These are phyloP conservation scores for Parelbella ahira DNA, from an alignment of 2,888 invertebrate genomes.

Conservation along the genomic window DNA sequence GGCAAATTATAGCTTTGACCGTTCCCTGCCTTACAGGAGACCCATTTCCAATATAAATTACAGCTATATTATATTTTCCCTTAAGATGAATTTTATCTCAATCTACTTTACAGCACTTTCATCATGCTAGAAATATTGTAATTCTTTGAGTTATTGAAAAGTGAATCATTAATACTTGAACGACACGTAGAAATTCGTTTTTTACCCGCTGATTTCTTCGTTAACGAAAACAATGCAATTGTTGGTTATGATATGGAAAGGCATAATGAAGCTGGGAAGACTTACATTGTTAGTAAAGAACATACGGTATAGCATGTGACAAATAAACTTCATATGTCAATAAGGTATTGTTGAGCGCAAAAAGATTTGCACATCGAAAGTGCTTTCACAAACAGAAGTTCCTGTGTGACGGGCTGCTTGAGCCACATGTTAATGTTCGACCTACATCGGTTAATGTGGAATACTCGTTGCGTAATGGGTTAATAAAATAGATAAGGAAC, in stretches of 20 bases:
- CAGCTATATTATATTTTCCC: too few relatives aligned
- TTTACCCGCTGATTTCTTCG: constrained; percentile 12
- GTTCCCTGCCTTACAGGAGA: too few relatives aligned
- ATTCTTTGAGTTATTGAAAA: too few relatives aligned
- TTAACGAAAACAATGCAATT: constrained; percentile 9
- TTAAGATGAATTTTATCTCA: too few relatives aligned
- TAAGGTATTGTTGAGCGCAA: constrained; percentile 10
- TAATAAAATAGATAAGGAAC: constrained; percentile 31
- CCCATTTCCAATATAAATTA: too few relatives aligned
- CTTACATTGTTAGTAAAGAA: constrained; percentile 19
- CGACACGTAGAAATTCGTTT: constrained; percentile 12
- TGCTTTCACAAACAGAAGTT: constrained; percentile 17
- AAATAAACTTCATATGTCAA: constrained; percentile 18
- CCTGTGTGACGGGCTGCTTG: constrained; percentile 6
- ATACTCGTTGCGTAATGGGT: constrained; percentile 31
- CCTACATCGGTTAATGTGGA: constrained; percentile 28
- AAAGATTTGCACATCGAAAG: too few relatives aligned
- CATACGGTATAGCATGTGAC: constrained; percentile 12
- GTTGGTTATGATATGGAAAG: constrained; percentile 20
- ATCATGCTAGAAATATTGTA: too few relatives aligned
- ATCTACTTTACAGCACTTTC: too few relatives aligned
- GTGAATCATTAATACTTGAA: too few relatives aligned
- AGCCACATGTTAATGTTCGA: constrained; percentile 21
- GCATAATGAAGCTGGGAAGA: constrained; percentile 19
- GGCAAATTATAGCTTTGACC: too few relatives aligned